These are phyloP conservation scores for Muscicapa adusta DNA, from an alignment of 2,113 vertebrate genomes.

Conservation along the genomic window DNA sequence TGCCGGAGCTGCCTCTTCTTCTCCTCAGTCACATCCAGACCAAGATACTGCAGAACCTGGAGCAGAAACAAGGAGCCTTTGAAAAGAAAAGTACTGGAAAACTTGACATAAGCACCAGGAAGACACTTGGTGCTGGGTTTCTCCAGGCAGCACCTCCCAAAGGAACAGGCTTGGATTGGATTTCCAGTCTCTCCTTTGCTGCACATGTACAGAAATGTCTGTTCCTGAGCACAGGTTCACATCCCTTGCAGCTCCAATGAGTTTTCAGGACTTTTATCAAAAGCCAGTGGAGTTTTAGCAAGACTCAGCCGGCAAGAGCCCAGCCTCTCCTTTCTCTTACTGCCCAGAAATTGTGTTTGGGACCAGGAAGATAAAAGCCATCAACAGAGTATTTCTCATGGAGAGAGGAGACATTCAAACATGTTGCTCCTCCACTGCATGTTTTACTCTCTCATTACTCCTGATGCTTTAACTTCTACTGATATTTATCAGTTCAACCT, in stretches of 20 bases:
- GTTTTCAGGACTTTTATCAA: not conserved
- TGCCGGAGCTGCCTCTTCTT: conserved; percentile 78
- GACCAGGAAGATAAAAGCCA: not conserved
- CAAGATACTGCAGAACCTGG: conserved; percentile 84
- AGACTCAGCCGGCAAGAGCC: not conserved
- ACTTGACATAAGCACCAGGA: not conserved
- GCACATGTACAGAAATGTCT: not conserved
- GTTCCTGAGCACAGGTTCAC: not conserved
- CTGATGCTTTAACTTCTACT: not conserved
- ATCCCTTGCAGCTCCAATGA: not conserved
- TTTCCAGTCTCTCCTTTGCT: not conserved
- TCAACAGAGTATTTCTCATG: not conserved
- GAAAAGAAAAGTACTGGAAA: not conserved
- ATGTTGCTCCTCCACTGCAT: not conserved
- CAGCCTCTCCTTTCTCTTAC: not conserved
- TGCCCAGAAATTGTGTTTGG: not conserved
- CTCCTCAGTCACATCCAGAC: conserved; percentile 82
- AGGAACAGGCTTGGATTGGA: not conserved
- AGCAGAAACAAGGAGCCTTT: conserved; percentile 1
- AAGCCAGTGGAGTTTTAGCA: not conserved
- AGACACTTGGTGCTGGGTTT: not conserved
- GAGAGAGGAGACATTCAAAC: not conserved
- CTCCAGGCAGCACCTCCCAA: not conserved
- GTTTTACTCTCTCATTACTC: not conserved
- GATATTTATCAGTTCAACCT: not conserved